Conservation (phyloP, 2,797 vertebrate species). For the Glyptemys insculpta region DNA sequence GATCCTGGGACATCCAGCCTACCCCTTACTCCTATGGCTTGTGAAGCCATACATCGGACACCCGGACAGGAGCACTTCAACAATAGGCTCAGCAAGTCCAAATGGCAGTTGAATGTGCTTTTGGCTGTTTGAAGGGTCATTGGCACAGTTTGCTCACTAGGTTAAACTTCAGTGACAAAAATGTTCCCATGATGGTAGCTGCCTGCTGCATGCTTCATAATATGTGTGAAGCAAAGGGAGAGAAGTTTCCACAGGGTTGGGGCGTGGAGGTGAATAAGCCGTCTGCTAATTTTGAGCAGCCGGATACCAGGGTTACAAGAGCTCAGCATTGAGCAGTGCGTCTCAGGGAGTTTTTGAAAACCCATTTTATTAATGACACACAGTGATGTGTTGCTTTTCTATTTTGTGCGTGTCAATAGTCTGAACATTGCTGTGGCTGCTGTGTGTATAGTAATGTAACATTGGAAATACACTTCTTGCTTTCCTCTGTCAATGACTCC, state of each 20-base stretch:
- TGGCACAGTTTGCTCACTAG: too few relatives aligned
- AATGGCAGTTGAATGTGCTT: neutral
- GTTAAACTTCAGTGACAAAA: too few relatives aligned
- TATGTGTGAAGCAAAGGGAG: neutral
- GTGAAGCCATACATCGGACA: neutral
- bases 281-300: neutral
- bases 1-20: neutral
- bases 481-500: neutral
- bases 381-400: neutral
- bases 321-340: neutral
- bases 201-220: neutral
- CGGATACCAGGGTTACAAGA: neutral
- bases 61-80: neutral
- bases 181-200: neutral
- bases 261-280: neutral
- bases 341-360: neutral
- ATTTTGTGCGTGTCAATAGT: neutral
- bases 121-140: neutral
- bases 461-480: neutral
- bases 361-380: neutral
- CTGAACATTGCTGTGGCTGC: neutral
- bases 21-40: neutral
- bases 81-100: neutral
- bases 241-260: neutral
- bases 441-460: neutral